phyloP scores from a whole-genome alignment of 2,113 vertebrate species.

The Naja naja region DNA sequence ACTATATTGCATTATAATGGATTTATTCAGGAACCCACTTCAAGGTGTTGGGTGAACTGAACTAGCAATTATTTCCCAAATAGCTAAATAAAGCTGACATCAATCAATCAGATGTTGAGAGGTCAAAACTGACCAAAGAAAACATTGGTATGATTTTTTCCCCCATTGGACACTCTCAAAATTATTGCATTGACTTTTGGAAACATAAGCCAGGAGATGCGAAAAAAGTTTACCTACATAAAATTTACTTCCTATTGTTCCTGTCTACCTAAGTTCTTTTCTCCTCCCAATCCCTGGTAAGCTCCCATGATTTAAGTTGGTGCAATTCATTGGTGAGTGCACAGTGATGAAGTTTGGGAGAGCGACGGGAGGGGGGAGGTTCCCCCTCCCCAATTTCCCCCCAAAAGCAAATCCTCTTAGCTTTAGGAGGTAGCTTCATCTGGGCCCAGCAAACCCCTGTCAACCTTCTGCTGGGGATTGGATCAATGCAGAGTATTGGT shows the following conservation, averaged over 20 bases:
- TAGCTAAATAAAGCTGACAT: neutral
- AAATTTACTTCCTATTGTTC: neutral
- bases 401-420: slow-evolving; percentile 66
- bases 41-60: neutral
- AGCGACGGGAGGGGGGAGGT: slow-evolving; percentile 19
- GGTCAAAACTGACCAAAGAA: neutral
- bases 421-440: slow-evolving; percentile 48
- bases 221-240: neutral
- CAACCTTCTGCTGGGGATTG: slow-evolving; percentile 67
- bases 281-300: neutral
- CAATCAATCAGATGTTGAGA: neutral
- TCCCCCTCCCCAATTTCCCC: slow-evolving; percentile 54
- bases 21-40: neutral
- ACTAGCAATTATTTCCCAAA: neutral
- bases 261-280: neutral
- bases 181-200: neutral
- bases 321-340: neutral
- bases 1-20: neutral
- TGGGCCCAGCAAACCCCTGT: slow-evolving; percentile 52
- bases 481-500: slow-evolving; percentile 75
- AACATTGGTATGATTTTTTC: neutral
- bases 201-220: neutral
- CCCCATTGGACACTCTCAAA: neutral
- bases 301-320: neutral
- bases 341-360: slow-evolving; percentile 42